Conservation (phyloP, 2,888 invertebrate species). For the Caradrina kadenii region DNA sequence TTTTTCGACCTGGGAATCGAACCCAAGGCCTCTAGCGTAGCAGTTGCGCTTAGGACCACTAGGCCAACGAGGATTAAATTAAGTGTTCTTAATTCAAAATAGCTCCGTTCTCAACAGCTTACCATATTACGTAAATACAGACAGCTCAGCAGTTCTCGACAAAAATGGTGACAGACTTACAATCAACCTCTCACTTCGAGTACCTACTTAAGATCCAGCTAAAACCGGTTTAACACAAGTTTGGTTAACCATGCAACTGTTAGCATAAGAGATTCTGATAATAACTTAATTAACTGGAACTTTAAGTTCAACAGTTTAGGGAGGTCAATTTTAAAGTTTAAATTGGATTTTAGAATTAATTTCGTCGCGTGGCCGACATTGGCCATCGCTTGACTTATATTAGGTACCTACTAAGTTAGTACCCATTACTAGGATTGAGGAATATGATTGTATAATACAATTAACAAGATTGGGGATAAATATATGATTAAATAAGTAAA, state of each 20-base stretch:
- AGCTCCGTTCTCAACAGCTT: too few species aligned
- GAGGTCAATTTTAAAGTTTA: constrained; percentile 12
- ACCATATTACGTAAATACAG: not conserved
- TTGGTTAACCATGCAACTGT: constrained; percentile 24
- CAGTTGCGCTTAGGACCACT: too few species aligned
- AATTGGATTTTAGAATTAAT: constrained; percentile 19
- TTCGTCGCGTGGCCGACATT: not conserved
- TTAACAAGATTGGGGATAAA: too few species aligned
- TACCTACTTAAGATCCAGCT: constrained; percentile 15
- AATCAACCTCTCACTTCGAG: constrained; percentile 41
- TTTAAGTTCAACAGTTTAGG: not conserved
- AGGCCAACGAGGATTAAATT: too few species aligned
- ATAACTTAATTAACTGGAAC: constrained; percentile 36
- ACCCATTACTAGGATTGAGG: too few species aligned
- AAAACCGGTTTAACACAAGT: not conserved
- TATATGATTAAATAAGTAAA: too few species aligned
- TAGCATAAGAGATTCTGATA: constrained; percentile 5
- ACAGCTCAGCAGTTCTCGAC: constrained; percentile 16
- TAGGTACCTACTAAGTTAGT: too few species aligned
- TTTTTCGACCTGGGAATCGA: too few species aligned
- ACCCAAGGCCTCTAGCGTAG: too few species aligned
- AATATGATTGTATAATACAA: too few species aligned
- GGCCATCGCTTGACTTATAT: too few species aligned
- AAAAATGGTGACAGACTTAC: constrained; percentile 35
- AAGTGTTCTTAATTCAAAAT: not conserved